Base-by-base conservation (phyloP, 2,888 invertebrate genomes). In the Papilio protenor region DNA sequence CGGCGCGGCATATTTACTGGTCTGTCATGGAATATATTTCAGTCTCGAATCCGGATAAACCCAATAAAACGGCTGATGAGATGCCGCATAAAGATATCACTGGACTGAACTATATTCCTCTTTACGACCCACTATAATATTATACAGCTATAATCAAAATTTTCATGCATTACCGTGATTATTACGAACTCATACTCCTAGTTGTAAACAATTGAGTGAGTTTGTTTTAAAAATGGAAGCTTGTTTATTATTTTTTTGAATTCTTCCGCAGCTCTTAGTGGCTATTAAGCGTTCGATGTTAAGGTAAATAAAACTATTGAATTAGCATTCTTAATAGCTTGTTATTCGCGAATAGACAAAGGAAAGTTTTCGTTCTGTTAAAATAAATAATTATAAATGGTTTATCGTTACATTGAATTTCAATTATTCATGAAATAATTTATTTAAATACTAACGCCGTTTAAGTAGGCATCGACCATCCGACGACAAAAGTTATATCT, bases 61-160 rank as follows among this genome's bases (percentile, higher is more conserved):
- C 85, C 86, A 83, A 88, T 89, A 88, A 90, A 89, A 87, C 79
- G 79, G 81, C 82, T 88, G 88, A 90, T 88, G 87, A 88, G 87
- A 88, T 86, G 81, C 84, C 83, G 86, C 85, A 85, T 85, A 85
- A 87, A 87, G 84, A 87, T 88, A 85, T 86, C 81, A 85, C 85
- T 88, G 85, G 83, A 81, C 82, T 40, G 81, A 85, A 86, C 85
- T 82, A 84, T 88, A 88, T 83, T 83, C 83, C 84, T 81, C 83
- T 87, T 89, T 89, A 89, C 86, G 84, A 83, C 83, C 85, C 66
- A 81, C 82, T 82, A 84, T 87, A 87, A 85, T 86, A 87, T 84
- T 85, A 81, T 78, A 77, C 78, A 49, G 14, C 47, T 72, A 14
- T 18, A 16, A 18, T 47, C 16, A 33, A 72, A 72, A 10, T 18